phyloP scores from a whole-genome alignment of 2,888 invertebrate species.

The Stenodera caucasica region DNA sequence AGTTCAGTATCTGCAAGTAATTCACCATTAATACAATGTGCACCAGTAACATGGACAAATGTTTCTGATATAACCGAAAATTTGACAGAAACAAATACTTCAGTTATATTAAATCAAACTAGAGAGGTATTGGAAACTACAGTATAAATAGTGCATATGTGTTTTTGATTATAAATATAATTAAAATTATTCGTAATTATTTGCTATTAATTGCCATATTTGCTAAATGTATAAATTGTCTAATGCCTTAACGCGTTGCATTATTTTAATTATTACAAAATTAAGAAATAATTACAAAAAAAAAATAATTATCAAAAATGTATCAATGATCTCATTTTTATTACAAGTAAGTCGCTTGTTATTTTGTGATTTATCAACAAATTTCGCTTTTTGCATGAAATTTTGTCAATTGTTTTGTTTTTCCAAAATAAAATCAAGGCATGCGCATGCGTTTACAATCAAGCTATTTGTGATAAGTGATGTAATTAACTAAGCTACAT shows the following conservation, averaged over 20 bases:
- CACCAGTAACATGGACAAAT: slow-evolving; percentile 52
- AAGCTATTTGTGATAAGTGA: slow-evolving; percentile 4
- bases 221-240: slow-evolving; percentile 8
- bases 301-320: slow-evolving; percentile 20
- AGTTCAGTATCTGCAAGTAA: slow-evolving; percentile 52
- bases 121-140: slow-evolving; percentile 72
- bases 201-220: slow-evolving; percentile 15
- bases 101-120: slow-evolving; percentile 46
- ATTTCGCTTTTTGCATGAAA: slow-evolving; percentile 21
- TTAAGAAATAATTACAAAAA: too few species aligned
- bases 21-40: slow-evolving; percentile 49
- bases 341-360: slow-evolving; percentile 24
- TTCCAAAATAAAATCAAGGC: slow-evolving; percentile 14
- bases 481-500: slow-evolving; percentile 17
- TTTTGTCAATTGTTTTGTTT: slow-evolving; percentile 10
- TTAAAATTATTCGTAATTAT: slow-evolving; percentile 26
- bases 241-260: slow-evolving; percentile 28
- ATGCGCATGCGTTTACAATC: slow-evolving; percentile 21
- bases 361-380: slow-evolving; percentile 14
- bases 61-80: slow-evolving; percentile 53
- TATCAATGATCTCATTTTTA: slow-evolving; percentile 29
- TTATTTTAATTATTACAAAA: neutral
- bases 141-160: slow-evolving; percentile 57
- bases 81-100: slow-evolving; percentile 41
- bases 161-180: slow-evolving; percentile 30